Percentiles rank a stretch among this genome's conserved stretches.
Conservation (phyloP, 2,797 vertebrate genomes). For the Peromyscus nudipes region DNA sequence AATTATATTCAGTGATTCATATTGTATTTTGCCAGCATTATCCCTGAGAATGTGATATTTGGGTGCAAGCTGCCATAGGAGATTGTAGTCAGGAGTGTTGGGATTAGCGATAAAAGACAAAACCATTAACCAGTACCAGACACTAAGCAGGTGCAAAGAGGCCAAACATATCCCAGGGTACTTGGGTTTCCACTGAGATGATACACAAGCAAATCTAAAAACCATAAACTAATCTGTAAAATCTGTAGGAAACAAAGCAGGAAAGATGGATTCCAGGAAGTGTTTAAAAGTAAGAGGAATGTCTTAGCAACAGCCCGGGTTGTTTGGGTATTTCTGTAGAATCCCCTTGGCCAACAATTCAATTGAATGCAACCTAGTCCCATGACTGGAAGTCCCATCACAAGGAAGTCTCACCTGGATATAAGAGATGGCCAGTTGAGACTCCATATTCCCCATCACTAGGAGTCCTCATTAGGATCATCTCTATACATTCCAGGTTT, state of each 20-base stretch:
- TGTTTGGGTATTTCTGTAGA: background rate
- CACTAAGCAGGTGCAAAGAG: background rate
- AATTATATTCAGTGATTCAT: background rate
- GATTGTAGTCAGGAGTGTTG: background rate
- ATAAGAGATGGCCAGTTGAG: background rate
- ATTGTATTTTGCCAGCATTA: background rate
- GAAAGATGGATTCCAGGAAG: background rate
- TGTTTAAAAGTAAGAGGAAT: background rate
- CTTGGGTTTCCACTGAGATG: background rate
- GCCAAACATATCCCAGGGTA: background rate
- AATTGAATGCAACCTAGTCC: background rate
- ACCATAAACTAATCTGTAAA: background rate
- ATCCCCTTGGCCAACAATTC: background rate
- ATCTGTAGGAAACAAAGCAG: background rate
- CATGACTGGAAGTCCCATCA: background rate
- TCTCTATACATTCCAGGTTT: background rate
- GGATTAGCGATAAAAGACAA: fast-evolving
- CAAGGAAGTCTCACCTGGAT: background rate
- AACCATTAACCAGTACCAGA: background rate
- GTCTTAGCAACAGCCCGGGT: background rate
- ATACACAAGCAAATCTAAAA: background rate
- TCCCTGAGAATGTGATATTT: background rate
- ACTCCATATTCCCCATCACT: background rate
- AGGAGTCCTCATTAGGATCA: background rate
- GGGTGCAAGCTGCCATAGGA: background rate